Percentiles rank a stretch among this genome's conserved stretches.
phyloP scores from a whole-genome alignment of 2,888 invertebrate genomes.

The Nowickia ferox region DNA sequence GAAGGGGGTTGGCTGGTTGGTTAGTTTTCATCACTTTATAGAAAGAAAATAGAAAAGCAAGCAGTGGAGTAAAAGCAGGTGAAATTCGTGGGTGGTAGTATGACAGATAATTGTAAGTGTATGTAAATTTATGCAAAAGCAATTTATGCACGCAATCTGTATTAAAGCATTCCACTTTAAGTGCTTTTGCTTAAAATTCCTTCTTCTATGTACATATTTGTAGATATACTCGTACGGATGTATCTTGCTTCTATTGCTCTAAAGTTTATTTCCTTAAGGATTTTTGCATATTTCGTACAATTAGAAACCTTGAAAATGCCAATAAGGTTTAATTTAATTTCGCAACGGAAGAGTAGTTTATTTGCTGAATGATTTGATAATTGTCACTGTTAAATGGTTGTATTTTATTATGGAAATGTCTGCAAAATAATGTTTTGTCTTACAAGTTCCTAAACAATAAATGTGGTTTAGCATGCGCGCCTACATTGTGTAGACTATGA shows the following conservation, averaged over 20 bases:
- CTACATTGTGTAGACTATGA: neutral
- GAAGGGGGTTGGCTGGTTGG: conserved; percentile 1
- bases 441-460: neutral
- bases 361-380: neutral
- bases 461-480: neutral
- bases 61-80: conserved; percentile 17
- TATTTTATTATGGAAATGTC: too few species aligned
- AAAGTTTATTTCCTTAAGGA: conserved; percentile 5
- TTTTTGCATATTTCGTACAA: neutral
- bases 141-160: conserved; percentile 79
- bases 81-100: conserved; percentile 30
- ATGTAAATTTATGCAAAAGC: conserved; percentile 77
- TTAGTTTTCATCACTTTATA: conserved; percentile 16
- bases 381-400: neutral
- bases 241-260: neutral
- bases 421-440: neutral
- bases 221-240: too few species aligned
- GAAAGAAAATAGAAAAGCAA: neutral
- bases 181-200: conserved; percentile 57
- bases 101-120: conserved; percentile 62
- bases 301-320: conserved; percentile 36
- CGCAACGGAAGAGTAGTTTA: too few species aligned
- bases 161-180: conserved; percentile 71
- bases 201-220: neutral
- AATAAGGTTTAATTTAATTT: neutral